Evolutionary conservation across 2,797 vertebrate genomes (phyloP).

Genomic region (Paguma larvata): DNA sequence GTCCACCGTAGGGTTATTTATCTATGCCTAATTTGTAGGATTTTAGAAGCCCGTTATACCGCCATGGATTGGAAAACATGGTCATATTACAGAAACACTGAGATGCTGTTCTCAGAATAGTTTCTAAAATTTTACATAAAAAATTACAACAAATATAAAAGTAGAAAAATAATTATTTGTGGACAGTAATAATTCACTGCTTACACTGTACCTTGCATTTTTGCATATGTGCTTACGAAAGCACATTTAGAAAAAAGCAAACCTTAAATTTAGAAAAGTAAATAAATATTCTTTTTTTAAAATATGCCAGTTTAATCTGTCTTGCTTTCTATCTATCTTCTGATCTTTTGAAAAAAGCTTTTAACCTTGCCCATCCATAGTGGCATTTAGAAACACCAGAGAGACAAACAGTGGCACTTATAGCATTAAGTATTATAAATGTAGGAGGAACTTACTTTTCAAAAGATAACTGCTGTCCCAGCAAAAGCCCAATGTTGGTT

Average conservation of each 20-base stretch:
- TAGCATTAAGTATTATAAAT: not conserved
- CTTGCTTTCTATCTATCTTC: not conserved
- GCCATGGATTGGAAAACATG: not conserved
- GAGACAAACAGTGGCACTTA: not conserved
- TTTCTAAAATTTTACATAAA: conserved; percentile 28
- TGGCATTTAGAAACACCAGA: not conserved
- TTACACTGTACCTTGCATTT: not conserved
- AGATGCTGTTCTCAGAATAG: not conserved
- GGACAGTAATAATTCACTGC: not conserved
- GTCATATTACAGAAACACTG: not conserved
- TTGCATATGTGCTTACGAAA: not conserved
- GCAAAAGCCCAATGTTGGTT: conserved; percentile 49
- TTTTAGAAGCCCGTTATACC: not conserved
- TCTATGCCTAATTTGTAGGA: not conserved
- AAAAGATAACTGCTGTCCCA: conserved; percentile 29
- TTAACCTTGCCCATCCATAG: not conserved
- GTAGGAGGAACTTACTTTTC: conserved; percentile 10
- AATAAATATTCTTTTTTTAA: not conserved
- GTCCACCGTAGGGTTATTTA: not conserved
- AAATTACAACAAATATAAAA: conserved; percentile 11
- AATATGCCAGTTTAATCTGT: not conserved
- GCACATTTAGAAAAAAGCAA: not conserved
- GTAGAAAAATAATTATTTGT: not conserved
- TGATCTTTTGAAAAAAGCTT: not conserved
- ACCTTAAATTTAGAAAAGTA: conserved; percentile 45